phyloP scores from a whole-genome alignment of 2,888 invertebrate species.

The Coenonympha arcania region DNA sequence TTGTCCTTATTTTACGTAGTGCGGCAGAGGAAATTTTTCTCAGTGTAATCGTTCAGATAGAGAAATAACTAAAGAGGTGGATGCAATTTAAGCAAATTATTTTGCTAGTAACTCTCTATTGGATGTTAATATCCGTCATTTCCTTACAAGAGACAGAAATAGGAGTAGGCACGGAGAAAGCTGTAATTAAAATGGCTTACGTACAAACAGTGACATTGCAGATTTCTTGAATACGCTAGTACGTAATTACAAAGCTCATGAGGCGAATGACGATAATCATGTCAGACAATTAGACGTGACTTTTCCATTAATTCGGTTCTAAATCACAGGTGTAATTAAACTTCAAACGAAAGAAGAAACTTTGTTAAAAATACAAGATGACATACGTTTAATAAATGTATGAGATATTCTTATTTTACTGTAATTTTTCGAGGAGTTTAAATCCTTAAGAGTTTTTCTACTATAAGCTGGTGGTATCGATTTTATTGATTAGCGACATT shows the following conservation, averaged over 20 bases:
- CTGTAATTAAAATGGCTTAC: slow-evolving; percentile 59
- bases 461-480: background rate
- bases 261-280: slow-evolving; percentile 52
- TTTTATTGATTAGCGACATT: background rate
- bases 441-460: background rate
- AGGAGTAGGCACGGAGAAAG: slow-evolving; percentile 46
- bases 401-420: background rate
- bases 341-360: background rate
- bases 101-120: slow-evolving; percentile 26
- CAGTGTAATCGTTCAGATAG: background rate
- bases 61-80: slow-evolving; percentile 17
- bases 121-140: slow-evolving; percentile 28
- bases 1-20: no score
- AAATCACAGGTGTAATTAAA: slow-evolving; percentile 46
- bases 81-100: slow-evolving; percentile 23
- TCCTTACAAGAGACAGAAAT: slow-evolving; percentile 35
- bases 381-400: background rate
- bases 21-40: no score
- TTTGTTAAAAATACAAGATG: background rate
- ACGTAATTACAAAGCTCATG: slow-evolving; percentile 58
- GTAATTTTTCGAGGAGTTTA: background rate
- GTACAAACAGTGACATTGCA: slow-evolving; percentile 60
- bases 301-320: slow-evolving; percentile 54
- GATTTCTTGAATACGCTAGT: slow-evolving; percentile 46
- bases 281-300: slow-evolving; percentile 47